Evolutionary conservation across 1,140 invertebrate species (phyloP), one percentile per base, ranked within the genome.

Genomic region (Euura saliciscinereae): DNA sequence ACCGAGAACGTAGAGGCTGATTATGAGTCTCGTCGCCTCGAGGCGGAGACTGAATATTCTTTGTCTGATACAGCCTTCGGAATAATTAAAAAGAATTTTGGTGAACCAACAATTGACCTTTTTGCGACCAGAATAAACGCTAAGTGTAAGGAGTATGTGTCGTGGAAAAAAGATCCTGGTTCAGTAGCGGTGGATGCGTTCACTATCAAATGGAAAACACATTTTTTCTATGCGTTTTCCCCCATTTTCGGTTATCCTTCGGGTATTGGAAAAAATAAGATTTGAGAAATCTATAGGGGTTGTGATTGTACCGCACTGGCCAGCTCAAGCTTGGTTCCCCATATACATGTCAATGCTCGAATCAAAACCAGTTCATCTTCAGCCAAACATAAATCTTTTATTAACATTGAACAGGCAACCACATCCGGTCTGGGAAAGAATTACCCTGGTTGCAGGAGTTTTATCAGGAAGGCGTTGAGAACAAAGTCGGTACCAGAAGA

Each of bases 181-280:
- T 43, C 74, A 3, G 4, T 69, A 7, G 71, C 51, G 2, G 45
- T 74, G 11, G 76, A 77, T 42, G 76, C 76, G 1, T 76, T 77
- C 42, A 77, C 76, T 2, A 70, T 76, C 8, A 7, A 64, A 4
- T 77, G 76, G 76, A 67, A 71, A n/a, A 11, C 3, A 10, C 11
- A n/a, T 13, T 74, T 72, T 13, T 76, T 77, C 28, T 76, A 74
- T 45, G 73, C 76, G 6, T 77, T 77, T 77, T 59, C 74, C 76
- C 28, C 74, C 74, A 5, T 75, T 73, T n/a, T 44, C 70, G 0
- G 0, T 77, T 8, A 69, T 75, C 28, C 44, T 75, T 6, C 75
- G 68, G 64, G 44, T 51, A 3, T 43, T 75, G 8, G 42, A 72
- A 51, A 77, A 75, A 59, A 75, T 77, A 44, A 72, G 66, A 13